phyloP scores from a whole-genome alignment of 1,140 invertebrate species.

The Aphidius ervi region DNA sequence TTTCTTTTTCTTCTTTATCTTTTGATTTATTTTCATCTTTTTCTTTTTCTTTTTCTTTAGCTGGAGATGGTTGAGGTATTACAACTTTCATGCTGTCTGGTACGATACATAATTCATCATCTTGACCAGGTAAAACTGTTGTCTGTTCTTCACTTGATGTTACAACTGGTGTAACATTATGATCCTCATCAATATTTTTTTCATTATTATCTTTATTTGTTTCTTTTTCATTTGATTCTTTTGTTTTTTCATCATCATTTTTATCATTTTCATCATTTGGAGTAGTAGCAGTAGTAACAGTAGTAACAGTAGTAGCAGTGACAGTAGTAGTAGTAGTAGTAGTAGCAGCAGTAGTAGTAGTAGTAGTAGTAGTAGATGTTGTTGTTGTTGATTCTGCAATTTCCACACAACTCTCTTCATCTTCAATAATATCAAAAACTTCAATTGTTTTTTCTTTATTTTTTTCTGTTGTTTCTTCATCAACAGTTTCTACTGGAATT shows the following conservation, averaged over 20 bases:
- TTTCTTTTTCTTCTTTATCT: slow-evolving; percentile 8
- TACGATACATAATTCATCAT: slow-evolving; percentile 50
- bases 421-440: no score
- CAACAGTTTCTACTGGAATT: slow-evolving; percentile 11
- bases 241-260: slow-evolving; percentile 10
- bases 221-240: slow-evolving; percentile 11
- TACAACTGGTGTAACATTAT: no score
- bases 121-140: slow-evolving; percentile 44
- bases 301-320: no score
- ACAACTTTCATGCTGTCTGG: slow-evolving; percentile 48
- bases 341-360: no score
- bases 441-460: not conserved
- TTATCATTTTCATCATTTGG: not conserved
- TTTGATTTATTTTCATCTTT: not conserved
- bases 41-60: slow-evolving; percentile 8
- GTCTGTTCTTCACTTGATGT: slow-evolving; percentile 31
- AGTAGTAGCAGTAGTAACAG: not conserved
- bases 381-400: not conserved
- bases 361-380: no score
- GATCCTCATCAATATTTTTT: not conserved
- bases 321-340: no score
- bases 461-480: no score
- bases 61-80: slow-evolving; percentile 21
- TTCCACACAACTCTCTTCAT: no score
- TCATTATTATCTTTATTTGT: no score